phyloP scores from a whole-genome alignment of 2,888 invertebrate genomes.

The Eupelmus urozonus region DNA sequence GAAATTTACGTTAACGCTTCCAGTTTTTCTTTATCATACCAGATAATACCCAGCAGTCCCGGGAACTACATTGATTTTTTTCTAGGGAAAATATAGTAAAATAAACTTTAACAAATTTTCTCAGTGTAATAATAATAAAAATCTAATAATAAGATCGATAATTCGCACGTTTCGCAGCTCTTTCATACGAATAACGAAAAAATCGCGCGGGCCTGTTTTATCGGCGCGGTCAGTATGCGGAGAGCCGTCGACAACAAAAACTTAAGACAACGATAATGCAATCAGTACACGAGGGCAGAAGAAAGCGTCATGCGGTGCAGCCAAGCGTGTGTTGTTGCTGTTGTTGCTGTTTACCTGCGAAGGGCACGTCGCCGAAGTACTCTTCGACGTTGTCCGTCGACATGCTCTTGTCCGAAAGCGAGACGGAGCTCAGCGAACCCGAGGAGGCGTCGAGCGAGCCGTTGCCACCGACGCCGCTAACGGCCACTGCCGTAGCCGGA shows the following conservation, averaged over 20 bases:
- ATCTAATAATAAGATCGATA: conserved; percentile 1
- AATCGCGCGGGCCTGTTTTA: background rate
- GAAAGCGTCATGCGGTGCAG: conserved; percentile 78
- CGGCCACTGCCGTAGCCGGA: too few species aligned
- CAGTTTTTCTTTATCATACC: too few species aligned
- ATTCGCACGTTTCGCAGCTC: conserved; percentile 5
- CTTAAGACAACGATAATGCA: conserved; percentile 75
- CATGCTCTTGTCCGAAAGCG: conserved; percentile 86
- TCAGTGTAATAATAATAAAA: background rate
- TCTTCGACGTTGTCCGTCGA: conserved; percentile 92
- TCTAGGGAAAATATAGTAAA: background rate
- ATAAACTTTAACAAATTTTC: background rate
- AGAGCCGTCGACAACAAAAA: conserved; percentile 71
- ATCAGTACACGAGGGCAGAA: conserved; percentile 73
- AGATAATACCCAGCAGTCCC: too few species aligned
- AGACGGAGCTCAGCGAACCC: conserved; percentile 86
- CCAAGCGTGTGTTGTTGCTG: conserved; percentile 75
- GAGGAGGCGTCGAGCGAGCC: conserved; percentile 81
- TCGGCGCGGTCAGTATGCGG: background rate
- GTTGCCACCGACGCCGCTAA: too few species aligned
- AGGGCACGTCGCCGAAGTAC: conserved; percentile 90
- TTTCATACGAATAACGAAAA: background rate
- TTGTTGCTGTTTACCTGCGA: conserved; percentile 85
- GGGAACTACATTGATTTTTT: too few species aligned
- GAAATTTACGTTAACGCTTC: too few species aligned